Evolutionary conservation across 2,888 invertebrate genomes (phyloP).

Genomic region (Hypena proboscidalis): DNA sequence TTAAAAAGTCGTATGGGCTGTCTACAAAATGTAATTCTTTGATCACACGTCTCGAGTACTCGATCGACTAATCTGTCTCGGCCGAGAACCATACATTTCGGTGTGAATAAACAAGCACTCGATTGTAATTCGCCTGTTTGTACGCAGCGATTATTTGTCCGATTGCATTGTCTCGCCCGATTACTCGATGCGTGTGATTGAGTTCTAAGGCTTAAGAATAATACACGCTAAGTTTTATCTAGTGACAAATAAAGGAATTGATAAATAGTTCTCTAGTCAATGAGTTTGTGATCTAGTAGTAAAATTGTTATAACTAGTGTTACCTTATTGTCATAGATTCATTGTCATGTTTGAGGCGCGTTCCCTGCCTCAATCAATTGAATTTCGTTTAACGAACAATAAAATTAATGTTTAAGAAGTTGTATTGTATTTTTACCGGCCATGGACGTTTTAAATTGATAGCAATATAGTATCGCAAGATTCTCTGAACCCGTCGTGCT

Average conservation of each 20-base stretch:
- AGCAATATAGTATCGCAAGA: not conserved
- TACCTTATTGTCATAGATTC: conserved; percentile 37
- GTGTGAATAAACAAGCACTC: too few species aligned
- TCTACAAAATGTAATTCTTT: too few species aligned
- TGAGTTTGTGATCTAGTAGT: conserved; percentile 75
- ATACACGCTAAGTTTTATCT: conserved; percentile 44
- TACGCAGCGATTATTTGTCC: too few species aligned
- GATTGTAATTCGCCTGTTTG: too few species aligned
- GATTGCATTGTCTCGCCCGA: too few species aligned
- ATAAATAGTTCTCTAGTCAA: conserved; percentile 72
- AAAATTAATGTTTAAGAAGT: conserved; percentile 8
- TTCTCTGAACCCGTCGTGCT: too few species aligned
- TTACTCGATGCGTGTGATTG: not conserved
- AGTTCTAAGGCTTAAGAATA: conserved; percentile 17
- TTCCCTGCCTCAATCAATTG: conserved; percentile 10
- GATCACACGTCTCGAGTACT: too few species aligned
- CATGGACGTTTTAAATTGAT: conserved; percentile 2
- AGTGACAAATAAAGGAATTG: conserved; percentile 73
- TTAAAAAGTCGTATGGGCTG: too few species aligned
- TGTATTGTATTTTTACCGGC: conserved; percentile 10
- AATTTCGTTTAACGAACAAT: conserved; percentile 23
- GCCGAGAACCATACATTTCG: too few species aligned
- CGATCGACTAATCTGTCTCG: too few species aligned
- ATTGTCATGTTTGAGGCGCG: conserved; percentile 25
- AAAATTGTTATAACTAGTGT: conserved; percentile 51